Evolutionary conservation across 2,113 vertebrate species (phyloP), one percentile per base, ranked within the genome.

Genomic region (Datnioides undecimradiatus): DNA sequence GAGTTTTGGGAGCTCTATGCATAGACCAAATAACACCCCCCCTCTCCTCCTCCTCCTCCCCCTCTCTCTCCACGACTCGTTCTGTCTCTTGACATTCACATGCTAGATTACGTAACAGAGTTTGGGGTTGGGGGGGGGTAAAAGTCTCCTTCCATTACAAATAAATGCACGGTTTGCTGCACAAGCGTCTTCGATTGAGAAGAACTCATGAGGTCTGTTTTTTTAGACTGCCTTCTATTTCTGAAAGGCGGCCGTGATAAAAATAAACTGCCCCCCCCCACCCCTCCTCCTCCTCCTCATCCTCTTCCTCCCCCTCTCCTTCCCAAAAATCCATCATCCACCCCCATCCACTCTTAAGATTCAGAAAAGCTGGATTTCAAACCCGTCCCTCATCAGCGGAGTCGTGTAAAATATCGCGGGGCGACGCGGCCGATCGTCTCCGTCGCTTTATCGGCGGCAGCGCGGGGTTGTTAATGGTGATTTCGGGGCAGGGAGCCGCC

Each of bases 31-130:
- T 71, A 75, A 75, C 17, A 45, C 45, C 13, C 46, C 25, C n/a
- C 38, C 58, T 17, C 12, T 57, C 36, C 29, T 12, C 33, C 7
- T 48, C 25, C 17, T 14, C 21, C 16, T 27, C 29, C 46, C 4
- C 40, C 58, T 11, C 38, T 62, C 66, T 58, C 63, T 55, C 54
- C 31, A 46, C 78, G 78, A 87, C 73, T 82, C 79, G 52, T 41
- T 83, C 83, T 86, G 65, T 84, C 82, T 90, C 86, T 90, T 87
- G 83, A 88, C 82, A 81, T 93, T 93, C 89, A 93, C 92, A 92
- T 93, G 88, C 80, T 83, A 79, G 69, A 91, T 95, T 93, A 91
- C 91, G 77, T 94, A 94, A 95, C 86, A 51, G 19, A 23, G 66
- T 58, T 76, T 29, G 60, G 36, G 45, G 41, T 62, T 40, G 31